Percentiles rank a stretch among this genome's conserved stretches.
Conservation (phyloP, 2,797 vertebrate genomes). For the Anguilla marmorata region DNA sequence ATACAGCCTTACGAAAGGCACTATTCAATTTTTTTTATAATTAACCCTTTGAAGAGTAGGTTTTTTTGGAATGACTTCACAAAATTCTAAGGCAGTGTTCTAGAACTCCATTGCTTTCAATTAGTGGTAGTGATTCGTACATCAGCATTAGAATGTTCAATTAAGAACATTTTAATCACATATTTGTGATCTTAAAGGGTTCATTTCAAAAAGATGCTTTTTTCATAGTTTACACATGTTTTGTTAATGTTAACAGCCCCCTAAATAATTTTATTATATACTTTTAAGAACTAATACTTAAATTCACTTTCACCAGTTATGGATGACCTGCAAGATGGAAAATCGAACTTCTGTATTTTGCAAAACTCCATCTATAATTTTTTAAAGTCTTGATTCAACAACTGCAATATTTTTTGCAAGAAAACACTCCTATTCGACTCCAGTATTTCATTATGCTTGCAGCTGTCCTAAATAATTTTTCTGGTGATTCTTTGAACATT, state of each 20-base stretch:
- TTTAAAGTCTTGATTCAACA: neutral
- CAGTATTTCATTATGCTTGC: neutral
- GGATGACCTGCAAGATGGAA: neutral
- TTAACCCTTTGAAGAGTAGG: neutral
- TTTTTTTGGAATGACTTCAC: neutral
- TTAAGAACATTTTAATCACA: neutral
- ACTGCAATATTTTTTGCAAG: neutral
- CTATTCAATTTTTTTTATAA: neutral
- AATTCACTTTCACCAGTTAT: neutral
- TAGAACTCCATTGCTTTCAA: neutral
- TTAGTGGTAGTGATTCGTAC: neutral
- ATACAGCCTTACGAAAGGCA: neutral
- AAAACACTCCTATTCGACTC: neutral
- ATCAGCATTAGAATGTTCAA: neutral
- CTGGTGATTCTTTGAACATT: neutral
- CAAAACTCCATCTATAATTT: neutral
- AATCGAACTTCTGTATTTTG: neutral
- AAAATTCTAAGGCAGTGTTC: neutral
- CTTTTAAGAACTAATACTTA: neutral
- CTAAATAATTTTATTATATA: neutral
- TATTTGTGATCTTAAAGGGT: neutral
- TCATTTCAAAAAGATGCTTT: neutral
- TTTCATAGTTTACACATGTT: neutral
- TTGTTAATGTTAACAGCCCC: neutral
- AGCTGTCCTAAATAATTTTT: neutral